Conservation (phyloP, 2,888 invertebrate species). For the Antheraea yamamai region DNA sequence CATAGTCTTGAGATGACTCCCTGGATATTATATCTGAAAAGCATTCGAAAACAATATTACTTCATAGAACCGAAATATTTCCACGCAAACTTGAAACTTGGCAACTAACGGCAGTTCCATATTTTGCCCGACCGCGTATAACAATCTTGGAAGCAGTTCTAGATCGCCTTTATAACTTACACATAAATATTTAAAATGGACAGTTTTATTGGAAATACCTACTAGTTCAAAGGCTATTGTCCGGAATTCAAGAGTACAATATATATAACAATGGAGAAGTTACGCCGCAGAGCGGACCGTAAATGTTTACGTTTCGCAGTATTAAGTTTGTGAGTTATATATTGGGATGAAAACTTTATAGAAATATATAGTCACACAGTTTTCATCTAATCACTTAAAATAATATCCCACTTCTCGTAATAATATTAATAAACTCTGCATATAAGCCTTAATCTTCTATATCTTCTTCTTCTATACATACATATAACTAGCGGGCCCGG, state of each 20-base stretch:
- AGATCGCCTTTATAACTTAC: slow-evolving; percentile 3
- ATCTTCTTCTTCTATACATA: too few relatives aligned
- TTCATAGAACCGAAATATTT: not conserved
- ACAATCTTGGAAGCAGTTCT: slow-evolving; percentile 11
- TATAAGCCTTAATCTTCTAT: too few relatives aligned
- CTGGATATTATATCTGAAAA: not conserved
- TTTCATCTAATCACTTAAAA: not conserved
- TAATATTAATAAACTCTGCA: not conserved
- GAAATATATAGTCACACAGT: not conserved
- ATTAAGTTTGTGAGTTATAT: not conserved
- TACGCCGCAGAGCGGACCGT: not conserved
- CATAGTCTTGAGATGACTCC: not conserved
- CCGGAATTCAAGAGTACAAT: not conserved
- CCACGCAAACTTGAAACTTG: not conserved
- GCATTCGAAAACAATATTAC: not conserved
- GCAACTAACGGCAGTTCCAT: not conserved
- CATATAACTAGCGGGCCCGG: too few relatives aligned
- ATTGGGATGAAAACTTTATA: too few relatives aligned
- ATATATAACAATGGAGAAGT: not conserved
- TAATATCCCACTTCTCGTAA: not conserved
- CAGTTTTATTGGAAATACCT: slow-evolving; percentile 16
- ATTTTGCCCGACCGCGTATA: slow-evolving; percentile 1
- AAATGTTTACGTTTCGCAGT: not conserved
- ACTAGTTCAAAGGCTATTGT: slow-evolving; percentile 7
- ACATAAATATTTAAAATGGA: slow-evolving; percentile 13